Evolutionary conservation across 2,888 invertebrate genomes (phyloP).

Genomic region (Meloe dianella): DNA sequence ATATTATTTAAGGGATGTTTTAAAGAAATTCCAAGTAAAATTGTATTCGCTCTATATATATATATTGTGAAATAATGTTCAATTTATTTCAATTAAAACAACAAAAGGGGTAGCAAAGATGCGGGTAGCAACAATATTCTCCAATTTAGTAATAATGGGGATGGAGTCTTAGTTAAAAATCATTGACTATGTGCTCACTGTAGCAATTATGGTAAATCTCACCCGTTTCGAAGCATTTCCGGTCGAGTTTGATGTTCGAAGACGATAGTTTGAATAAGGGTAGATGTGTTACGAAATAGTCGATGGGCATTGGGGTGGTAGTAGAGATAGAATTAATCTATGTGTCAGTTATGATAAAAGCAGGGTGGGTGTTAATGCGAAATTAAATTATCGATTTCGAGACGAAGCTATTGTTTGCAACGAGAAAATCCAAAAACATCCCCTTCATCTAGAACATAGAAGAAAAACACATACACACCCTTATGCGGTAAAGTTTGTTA

Average conservation of each 20-base stretch:
- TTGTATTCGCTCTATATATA: too few relatives aligned
- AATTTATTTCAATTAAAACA: background rate
- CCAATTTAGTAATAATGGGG: too few relatives aligned
- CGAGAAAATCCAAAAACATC: background rate
- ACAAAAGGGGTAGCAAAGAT: background rate
- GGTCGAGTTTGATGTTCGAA: background rate
- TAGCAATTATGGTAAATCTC: background rate
- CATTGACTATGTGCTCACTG: background rate
- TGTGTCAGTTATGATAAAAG: conserved; percentile 1
- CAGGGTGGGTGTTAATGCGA: background rate
- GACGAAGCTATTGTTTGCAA: background rate
- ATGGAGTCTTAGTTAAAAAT: too few relatives aligned
- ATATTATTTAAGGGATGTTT: background rate
- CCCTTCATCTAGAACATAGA: background rate
- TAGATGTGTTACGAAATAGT: background rate
- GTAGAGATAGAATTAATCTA: background rate
- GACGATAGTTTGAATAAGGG: conserved; percentile 3
- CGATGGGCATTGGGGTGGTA: background rate
- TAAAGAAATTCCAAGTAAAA: background rate
- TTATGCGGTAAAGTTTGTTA: too few relatives aligned
- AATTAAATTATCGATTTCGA: background rate
- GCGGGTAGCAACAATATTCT: background rate
- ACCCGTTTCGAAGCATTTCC: background rate
- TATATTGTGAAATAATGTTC: background rate
- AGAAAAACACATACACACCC: background rate